Percentiles rank a stretch among this genome's conserved stretches.
Conservation (phyloP, 2,797 vertebrate species). For the Scyliorhinus canicula region DNA sequence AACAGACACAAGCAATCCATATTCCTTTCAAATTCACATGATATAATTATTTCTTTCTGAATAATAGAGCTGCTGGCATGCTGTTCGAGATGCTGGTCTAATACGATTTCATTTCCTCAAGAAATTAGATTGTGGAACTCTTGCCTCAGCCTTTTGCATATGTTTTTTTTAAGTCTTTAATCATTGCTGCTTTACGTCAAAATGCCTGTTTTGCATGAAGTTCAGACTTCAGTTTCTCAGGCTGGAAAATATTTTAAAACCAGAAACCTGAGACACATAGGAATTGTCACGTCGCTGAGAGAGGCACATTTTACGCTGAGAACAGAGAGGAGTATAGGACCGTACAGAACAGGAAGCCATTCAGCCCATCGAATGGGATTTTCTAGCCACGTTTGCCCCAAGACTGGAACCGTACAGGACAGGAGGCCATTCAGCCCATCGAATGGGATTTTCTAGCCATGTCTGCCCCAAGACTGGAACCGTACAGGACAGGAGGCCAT, state of each 20-base stretch:
- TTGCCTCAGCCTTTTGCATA: neutral
- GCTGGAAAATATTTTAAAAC: neutral
- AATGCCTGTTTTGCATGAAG: neutral
- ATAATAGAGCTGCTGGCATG: slow-evolving; percentile 19
- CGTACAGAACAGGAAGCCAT: too few species aligned
- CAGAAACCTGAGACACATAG: neutral
- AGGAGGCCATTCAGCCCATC: neutral
- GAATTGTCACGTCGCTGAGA: too few species aligned
- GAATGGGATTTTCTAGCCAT: too few species aligned
- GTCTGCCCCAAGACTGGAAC: too few species aligned
- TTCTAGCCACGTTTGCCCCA: too few species aligned
- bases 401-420: too few species aligned
- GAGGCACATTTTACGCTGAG: neutral
- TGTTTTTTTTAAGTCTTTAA: neutral
- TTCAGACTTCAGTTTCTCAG: neutral
- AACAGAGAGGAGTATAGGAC: neutral
- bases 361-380: neutral
- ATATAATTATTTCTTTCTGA: slow-evolving; percentile 19
- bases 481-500: too few species aligned
- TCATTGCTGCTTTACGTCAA: neutral
- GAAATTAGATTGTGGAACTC: slow-evolving; percentile 22
- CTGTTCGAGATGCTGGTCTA: slow-evolving; percentile 3
- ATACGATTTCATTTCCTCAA: slow-evolving; percentile 20
- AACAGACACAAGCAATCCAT: slow-evolving; percentile 26
- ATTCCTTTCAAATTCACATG: slow-evolving; percentile 27